Evolutionary conservation across 1,140 invertebrate genomes (phyloP), one percentile per base, ranked within the genome.

Genomic region (Homarus americanus): DNA sequence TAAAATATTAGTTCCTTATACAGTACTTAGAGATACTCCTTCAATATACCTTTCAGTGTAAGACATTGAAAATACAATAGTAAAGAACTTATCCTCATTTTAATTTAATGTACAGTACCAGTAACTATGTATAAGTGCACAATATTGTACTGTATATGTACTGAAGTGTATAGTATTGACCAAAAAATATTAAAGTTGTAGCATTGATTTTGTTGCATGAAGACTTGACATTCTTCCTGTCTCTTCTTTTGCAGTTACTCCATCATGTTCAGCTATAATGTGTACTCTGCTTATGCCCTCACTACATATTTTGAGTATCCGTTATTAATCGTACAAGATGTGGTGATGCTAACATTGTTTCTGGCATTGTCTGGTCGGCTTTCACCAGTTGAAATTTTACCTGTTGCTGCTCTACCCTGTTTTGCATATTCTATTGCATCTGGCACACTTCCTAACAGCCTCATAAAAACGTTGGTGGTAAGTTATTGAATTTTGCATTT

Each of bases 391-490:
- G 49, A 75, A 0, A 49, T 89, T 17, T 40, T 89, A 0, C 87
- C 87, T 17, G 78, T 41, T 17, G 63, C 79, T 53, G 87, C 78
- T n/a, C 63, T 28, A 4, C 38, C 44, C 3, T 89, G 82, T 63
- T 89, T 89, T 75, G 78, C 87, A n/a, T 89, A 82, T 34, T 82
- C 87, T 28, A 82, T 89, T 49, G 78, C 79, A 17, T 82, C 69
- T 4, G 87, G 87, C 12, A 73, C 32, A 34, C 69, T 89, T 38
- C 79, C 87, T 36, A 24, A 82, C 34, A 63, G 40, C 28, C 78
- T 89, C 17, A 89, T 89, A 38, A 89, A 58, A 58, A 89, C 87
- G n/a, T 36, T 89, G 10, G 87, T 89, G 87, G 87, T 89, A 73
- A 58, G 87, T 89, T 32, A 3, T 72, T 72, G 7, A 5, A 0